These are phyloP conservation scores for Eulemur mongoz DNA, from an alignment of 2,797 vertebrate species.

Conservation along the genomic window DNA sequence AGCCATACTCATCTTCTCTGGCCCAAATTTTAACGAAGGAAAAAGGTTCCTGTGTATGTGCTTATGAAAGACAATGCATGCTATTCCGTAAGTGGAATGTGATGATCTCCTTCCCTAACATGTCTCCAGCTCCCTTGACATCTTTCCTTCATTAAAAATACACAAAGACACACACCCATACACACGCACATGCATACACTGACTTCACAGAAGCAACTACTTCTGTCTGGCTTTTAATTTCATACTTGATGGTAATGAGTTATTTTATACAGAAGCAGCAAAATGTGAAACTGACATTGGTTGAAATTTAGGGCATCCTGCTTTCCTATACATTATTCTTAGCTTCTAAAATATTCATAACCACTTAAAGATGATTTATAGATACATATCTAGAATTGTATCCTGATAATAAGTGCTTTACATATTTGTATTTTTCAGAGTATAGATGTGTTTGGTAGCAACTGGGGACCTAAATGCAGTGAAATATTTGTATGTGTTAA, in stretches of 20 bases:
- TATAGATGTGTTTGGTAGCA: slow-evolving; percentile 64
- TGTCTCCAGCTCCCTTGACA: slow-evolving; percentile 52
- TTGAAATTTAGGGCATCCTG: slow-evolving; percentile 81
- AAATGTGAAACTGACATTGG: slow-evolving; percentile 79
- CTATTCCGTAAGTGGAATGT: not conserved
- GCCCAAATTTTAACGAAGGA: slow-evolving; percentile 66
- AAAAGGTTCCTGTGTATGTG: slow-evolving; percentile 50
- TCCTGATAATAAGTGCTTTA: slow-evolving; percentile 66
- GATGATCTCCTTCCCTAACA: not conserved
- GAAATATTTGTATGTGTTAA: slow-evolving; percentile 69
- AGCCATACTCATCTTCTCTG: not conserved
- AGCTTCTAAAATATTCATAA: slow-evolving; percentile 79
- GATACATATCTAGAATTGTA: slow-evolving; percentile 53
- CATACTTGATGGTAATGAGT: slow-evolving; percentile 78
- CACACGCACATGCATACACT: not conserved
- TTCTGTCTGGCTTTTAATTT: slow-evolving; percentile 76
- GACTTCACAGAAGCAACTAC: slow-evolving; percentile 65
- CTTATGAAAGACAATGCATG: slow-evolving; percentile 61
- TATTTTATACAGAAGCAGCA: slow-evolving; percentile 76
- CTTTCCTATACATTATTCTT: slow-evolving; percentile 79
- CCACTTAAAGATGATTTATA: slow-evolving; percentile 81
- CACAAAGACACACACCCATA: not conserved
- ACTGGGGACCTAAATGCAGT: slow-evolving; percentile 65
- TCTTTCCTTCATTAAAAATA: slow-evolving; percentile 65
- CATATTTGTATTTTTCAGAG: slow-evolving; percentile 70